Conservation (phyloP, 2,797 vertebrate genomes). For the Helicolenus hilgendorfi region DNA sequence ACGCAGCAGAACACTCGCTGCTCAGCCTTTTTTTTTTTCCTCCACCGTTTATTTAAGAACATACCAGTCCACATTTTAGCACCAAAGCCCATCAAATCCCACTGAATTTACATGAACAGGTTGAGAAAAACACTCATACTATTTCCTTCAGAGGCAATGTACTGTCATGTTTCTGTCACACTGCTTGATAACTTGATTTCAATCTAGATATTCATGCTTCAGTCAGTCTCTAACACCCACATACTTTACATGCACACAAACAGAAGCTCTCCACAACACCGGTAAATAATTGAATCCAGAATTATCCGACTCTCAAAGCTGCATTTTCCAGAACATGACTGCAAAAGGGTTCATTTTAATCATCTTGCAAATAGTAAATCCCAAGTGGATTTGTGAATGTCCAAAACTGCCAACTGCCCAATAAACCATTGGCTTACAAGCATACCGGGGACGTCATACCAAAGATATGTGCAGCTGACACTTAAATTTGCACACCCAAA, state of each 20-base stretch:
- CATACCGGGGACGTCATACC: not conserved
- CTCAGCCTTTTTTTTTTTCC: not conserved
- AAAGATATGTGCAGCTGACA: conserved; percentile 23
- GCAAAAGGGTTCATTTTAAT: not conserved
- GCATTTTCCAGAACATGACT: not conserved
- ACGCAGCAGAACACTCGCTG: not conserved
- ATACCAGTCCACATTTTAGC: not conserved
- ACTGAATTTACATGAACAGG: not conserved
- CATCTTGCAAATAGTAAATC: not conserved
- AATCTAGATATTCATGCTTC: not conserved
- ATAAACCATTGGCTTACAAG: conserved; percentile 7
- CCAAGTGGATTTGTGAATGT: not conserved
- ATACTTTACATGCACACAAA: not conserved
- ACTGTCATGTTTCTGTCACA: not conserved
- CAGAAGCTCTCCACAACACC: not conserved
- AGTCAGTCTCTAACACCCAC: not conserved
- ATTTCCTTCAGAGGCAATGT: no score
- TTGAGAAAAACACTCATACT: not conserved
- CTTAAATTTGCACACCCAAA: not conserved
- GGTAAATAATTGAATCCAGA: not conserved
- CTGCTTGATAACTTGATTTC: not conserved
- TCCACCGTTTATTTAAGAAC: not conserved
- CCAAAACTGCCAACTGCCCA: not conserved
- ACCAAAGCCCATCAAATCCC: not conserved
- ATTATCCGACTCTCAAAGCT: not conserved